Evolutionary conservation across 2,113 vertebrate species (phyloP), one percentile per base, ranked within the genome.

Genomic region (Ceyx cyanopectus): DNA sequence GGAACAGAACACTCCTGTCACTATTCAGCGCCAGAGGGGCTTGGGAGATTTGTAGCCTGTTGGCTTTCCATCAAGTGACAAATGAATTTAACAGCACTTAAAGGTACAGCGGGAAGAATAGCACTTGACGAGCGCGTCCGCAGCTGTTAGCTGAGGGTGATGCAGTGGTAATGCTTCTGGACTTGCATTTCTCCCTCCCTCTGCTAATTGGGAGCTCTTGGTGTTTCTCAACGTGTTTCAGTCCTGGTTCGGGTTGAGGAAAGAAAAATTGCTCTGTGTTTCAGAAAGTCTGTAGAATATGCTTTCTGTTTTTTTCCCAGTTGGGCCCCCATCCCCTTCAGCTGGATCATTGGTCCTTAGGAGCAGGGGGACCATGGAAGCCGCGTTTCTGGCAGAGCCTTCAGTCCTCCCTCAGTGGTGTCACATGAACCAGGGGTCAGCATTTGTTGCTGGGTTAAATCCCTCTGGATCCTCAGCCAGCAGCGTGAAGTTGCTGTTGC

Each of bases 41-140:
- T 97, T 91, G 96, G 81, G 98, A 98, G 98, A 99, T 99, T 99
- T 99, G 98, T 98, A 97, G 98, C 97, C 98, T 98, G 97, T 98
- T 98, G 97, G 98, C 98, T 98, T 98, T 98, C 95, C 81, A 96
- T 96, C 97, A 96, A 95, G 94, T 98, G 98, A 98, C 97, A 98
- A 98, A 98, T 98, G 97, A 97, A 97, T 97, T 98, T 96, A 97
- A 96, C 93, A 69, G 96, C 97, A 98, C 97, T 92, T 98, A 96
- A 97, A 98, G 98, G 97, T 98, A 97, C 94, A 95, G 85, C 45
- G 1, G 68, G 67, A 96, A 97, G 97, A 98, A 97, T 95, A 93
- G 96, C 95, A 96, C 94, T 97, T 93, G 94, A 93, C 50, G 24
- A 53, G 24, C 51, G 96, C 93, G 95, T 96, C 97, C 97, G 95